These are phyloP conservation scores for Oceanites oceanicus DNA, from an alignment of 2,113 vertebrate species.

Conservation along the genomic window DNA sequence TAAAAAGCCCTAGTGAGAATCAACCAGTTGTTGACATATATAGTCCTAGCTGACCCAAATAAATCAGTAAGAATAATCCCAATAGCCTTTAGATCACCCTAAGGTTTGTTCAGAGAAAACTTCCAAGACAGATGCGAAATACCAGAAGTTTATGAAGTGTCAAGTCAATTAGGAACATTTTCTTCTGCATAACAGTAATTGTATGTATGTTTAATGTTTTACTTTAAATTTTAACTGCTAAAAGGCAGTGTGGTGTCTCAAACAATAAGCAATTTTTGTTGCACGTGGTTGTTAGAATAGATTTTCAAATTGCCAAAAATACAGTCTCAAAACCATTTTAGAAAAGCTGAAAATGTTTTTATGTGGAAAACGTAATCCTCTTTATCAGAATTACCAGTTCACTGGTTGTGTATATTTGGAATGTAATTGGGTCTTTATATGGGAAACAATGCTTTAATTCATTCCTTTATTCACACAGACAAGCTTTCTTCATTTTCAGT, in stretches of 20 bases:
- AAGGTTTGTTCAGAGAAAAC: conserved; percentile 6
- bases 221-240: conserved; percentile 1
- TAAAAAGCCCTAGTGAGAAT: not conserved
- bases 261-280: not conserved
- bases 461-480: conserved; percentile 44
- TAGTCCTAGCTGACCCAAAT: not conserved
- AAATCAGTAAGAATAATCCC: not conserved
- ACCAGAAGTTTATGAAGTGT: not conserved
- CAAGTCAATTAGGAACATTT: not conserved
- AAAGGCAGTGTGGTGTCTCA: not conserved
- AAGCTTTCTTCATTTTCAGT: conserved; percentile 54
- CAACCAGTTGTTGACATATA: not conserved
- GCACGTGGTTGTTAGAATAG: not conserved
- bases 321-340: not conserved
- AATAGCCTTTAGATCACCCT: not conserved
- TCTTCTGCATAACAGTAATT: not conserved
- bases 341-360: conserved; percentile 38
- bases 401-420: conserved; percentile 44
- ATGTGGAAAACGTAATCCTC: conserved; percentile 29
- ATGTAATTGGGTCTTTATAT: conserved; percentile 33
- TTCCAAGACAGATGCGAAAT: not conserved
- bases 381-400: conserved; percentile 39
- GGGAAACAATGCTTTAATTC: conserved; percentile 56
- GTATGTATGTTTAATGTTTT: not conserved
- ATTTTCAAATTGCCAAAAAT: conserved; percentile 24